Conservation (phyloP, 2,113 vertebrate species). For the Odontophorus gujanensis region DNA sequence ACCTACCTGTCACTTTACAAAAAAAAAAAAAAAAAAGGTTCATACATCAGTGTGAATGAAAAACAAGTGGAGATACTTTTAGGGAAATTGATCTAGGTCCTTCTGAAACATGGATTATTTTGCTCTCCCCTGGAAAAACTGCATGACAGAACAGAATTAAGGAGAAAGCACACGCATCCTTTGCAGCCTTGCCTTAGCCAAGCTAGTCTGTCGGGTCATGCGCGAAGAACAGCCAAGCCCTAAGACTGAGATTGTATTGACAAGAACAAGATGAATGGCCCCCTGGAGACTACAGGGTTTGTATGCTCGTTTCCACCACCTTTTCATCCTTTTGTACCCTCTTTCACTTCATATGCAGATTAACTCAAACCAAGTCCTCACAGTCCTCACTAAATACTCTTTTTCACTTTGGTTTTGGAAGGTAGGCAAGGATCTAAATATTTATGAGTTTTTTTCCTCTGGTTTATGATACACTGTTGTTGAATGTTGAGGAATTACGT, state of each 20-base stretch:
- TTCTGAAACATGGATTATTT: background rate
- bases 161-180: background rate
- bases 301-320: slow-evolving; percentile 77
- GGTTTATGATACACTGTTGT: slow-evolving; percentile 78
- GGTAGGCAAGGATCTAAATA: slow-evolving; percentile 79
- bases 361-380: slow-evolving; percentile 63
- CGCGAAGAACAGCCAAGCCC: slow-evolving; percentile 63
- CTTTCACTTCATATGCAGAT: slow-evolving; percentile 85
- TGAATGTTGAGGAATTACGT: slow-evolving; percentile 81
- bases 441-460: slow-evolving; percentile 78
- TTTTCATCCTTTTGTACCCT: slow-evolving; percentile 82
- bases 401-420: slow-evolving; percentile 70
- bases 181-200: slow-evolving; percentile 10
- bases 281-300: slow-evolving; percentile 76
- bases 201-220: slow-evolving; percentile 66
- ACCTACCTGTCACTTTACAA: background rate
- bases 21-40: background rate
- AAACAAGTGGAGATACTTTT: background rate
- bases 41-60: background rate
- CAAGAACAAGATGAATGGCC: slow-evolving; percentile 78
- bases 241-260: slow-evolving; percentile 66
- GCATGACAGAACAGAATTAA: background rate
- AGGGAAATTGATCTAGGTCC: background rate
- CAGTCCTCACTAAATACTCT: slow-evolving; percentile 73
- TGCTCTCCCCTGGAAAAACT: background rate